Base-by-base conservation (phyloP, 1,140 invertebrate species). In the Dreissena polymorpha region DNA sequence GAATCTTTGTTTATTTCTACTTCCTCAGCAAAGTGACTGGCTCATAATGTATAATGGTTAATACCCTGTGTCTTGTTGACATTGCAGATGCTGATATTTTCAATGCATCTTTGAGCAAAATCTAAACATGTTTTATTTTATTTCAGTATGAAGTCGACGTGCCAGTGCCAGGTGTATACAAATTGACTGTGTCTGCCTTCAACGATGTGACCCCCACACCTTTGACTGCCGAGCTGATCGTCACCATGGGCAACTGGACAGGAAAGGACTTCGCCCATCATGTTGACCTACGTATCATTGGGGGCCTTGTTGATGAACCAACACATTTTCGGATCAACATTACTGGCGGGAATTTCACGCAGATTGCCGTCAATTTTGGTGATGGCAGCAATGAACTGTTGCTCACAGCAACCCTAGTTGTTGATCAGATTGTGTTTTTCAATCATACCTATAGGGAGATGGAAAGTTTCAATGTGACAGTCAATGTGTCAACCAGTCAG, bases 401-500 rank as follows among this genome's bases (percentile, higher is more conserved):
- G 18, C 50, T 25, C 18, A 69, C 65, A 53, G 60, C 29, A n/a
- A 25, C 0, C 5, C 5, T 7, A 39, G 72, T 57, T n/a, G n/a
- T 57, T 60, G 18, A 60, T 21, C 18, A 69, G 21, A 60, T n/a
- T 29, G 50, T 83, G 10, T 60, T 39, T 18, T 29, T 69, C 16
- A 23, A 39, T 7, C 81, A 83, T 69, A 29, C 70, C 10, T 83
- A 69, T 25, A 18, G 21, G n/a, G 14, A 21, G 0, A 39, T 39
- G 53, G 71, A 55, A 14, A 25, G 49, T 18, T 83, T 60, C 68
- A 39, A 83, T 60, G 50, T 83, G 10, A 69, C 18, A 50, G 81
- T 76, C 7, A 83, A 83, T 76, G 73, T 83, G 14, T 83, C 81
- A 2, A 83, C 75, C 63, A 23, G 39, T 14, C 55, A 75, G 2